These are phyloP conservation scores for Todus mexicanus DNA, from an alignment of 2,797 vertebrate species.

Conservation along the genomic window DNA sequence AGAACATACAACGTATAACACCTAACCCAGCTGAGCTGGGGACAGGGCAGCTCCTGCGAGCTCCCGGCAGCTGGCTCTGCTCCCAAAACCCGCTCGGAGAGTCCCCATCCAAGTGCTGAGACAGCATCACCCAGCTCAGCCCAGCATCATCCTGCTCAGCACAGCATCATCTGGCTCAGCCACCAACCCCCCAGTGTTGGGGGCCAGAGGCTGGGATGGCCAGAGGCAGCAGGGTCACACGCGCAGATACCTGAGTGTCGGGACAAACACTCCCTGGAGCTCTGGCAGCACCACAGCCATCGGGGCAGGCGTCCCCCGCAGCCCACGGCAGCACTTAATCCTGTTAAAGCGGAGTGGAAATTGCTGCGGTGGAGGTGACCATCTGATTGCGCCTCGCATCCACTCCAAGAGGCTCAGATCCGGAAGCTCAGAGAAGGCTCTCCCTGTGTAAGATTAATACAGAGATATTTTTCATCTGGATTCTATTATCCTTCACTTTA, in stretches of 20 bases:
- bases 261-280: background rate
- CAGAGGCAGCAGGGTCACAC: background rate
- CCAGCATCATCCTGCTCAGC: background rate
- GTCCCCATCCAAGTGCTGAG: background rate
- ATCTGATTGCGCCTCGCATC: background rate
- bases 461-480: conserved; percentile 47
- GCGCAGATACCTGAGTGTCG: rapidly evolving
- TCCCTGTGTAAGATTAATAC: conserved; percentile 14
- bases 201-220: rapidly evolving
- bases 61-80: background rate
- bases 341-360: background rate
- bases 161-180: too few relatives aligned
- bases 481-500: conserved; percentile 65
- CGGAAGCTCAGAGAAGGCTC: background rate
- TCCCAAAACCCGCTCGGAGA: background rate
- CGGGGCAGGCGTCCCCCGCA: background rate
- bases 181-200: background rate
- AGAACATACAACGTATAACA: background rate
- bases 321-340: background rate
- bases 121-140: background rate
- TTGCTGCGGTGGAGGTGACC: background rate
- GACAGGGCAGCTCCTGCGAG: rapidly evolving
- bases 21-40: background rate
- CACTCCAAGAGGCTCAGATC: background rate
- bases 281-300: rapidly evolving